phyloP scores from a whole-genome alignment of 2,888 invertebrate genomes.

The Stenodera caucasica region DNA sequence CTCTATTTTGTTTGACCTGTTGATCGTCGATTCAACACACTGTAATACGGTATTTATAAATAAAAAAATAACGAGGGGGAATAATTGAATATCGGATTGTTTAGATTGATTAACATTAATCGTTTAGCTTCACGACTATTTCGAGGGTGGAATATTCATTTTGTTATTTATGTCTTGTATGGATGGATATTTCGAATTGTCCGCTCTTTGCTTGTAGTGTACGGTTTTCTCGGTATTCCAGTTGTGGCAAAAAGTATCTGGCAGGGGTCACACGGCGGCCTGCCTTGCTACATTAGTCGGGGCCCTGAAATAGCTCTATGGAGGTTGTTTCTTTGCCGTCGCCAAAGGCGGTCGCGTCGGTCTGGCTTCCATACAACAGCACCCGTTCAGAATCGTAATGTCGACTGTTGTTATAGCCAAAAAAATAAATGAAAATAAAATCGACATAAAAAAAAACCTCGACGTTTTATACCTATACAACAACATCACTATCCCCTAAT shows the following conservation, averaged over 20 bases:
- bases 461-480: slow-evolving; percentile 36
- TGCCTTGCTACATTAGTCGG: slow-evolving; percentile 42
- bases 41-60: too few species aligned
- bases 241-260: slow-evolving; percentile 46
- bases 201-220: not conserved
- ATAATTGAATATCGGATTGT: not conserved
- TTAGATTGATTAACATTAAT: not conserved
- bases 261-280: slow-evolving; percentile 48
- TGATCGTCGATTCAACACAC: too few species aligned
- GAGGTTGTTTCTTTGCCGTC: slow-evolving; percentile 49
- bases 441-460: slow-evolving; percentile 44
- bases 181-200: too few species aligned
- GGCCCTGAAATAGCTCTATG: slow-evolving; percentile 46
- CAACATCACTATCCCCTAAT: slow-evolving; percentile 18
- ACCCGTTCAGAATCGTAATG: slow-evolving; percentile 48
- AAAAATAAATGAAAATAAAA: too few species aligned
- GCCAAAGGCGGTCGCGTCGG: slow-evolving; percentile 48
- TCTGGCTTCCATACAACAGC: slow-evolving; percentile 44
- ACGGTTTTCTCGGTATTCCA: not conserved
- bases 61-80: too few species aligned
- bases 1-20: slow-evolving; percentile 24
- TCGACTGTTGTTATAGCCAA: slow-evolving; percentile 13
- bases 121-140: too few species aligned
- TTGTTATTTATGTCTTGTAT: too few species aligned
- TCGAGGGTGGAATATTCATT: too few species aligned